Conservation (phyloP, 2,888 invertebrate genomes). For the Tricholauxania praeusta region DNA sequence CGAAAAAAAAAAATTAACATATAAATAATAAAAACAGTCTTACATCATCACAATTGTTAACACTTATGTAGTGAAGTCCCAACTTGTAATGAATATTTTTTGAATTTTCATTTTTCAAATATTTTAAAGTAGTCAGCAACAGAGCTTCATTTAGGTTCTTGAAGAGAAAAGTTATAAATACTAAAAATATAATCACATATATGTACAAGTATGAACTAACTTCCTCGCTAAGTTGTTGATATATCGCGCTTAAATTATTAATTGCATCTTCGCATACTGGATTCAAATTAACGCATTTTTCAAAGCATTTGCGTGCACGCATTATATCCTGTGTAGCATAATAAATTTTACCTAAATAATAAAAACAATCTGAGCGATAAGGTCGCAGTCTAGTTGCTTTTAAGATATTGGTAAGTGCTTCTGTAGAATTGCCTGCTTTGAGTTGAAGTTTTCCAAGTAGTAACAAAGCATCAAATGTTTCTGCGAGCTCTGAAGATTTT, state of each 20-base stretch:
- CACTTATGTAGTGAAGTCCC: slow-evolving; percentile 83
- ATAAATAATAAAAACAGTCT: slow-evolving; percentile 17
- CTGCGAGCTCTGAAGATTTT: slow-evolving; percentile 52
- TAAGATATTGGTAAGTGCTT: slow-evolving; percentile 75
- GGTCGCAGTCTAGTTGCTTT: slow-evolving; percentile 80
- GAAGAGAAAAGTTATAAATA: not conserved
- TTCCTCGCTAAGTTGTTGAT: slow-evolving; percentile 76
- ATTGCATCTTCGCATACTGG: slow-evolving; percentile 76
- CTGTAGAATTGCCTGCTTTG: slow-evolving; percentile 70
- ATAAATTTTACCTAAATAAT: slow-evolving; percentile 83
- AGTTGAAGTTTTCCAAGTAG: slow-evolving; percentile 58
- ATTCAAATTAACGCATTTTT: slow-evolving; percentile 84
- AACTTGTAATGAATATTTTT: slow-evolving; percentile 88
- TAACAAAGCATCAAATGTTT: slow-evolving; percentile 56
- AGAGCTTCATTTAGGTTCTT: slow-evolving; percentile 58
- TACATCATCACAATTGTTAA: slow-evolving; percentile 75
- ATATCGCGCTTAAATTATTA: slow-evolving; percentile 80
- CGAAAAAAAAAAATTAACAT: not conserved
- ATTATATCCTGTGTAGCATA: slow-evolving; percentile 74
- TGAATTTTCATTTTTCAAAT: slow-evolving; percentile 69
- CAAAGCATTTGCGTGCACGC: slow-evolving; percentile 85
- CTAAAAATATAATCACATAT: not conserved
- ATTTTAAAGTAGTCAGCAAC: slow-evolving; percentile 66
- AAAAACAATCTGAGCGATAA: slow-evolving; percentile 80
- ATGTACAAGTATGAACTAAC: slow-evolving; percentile 58